These are phyloP conservation scores for Onychomys torridus DNA, from an alignment of 2,797 vertebrate species.

Conservation along the genomic window DNA sequence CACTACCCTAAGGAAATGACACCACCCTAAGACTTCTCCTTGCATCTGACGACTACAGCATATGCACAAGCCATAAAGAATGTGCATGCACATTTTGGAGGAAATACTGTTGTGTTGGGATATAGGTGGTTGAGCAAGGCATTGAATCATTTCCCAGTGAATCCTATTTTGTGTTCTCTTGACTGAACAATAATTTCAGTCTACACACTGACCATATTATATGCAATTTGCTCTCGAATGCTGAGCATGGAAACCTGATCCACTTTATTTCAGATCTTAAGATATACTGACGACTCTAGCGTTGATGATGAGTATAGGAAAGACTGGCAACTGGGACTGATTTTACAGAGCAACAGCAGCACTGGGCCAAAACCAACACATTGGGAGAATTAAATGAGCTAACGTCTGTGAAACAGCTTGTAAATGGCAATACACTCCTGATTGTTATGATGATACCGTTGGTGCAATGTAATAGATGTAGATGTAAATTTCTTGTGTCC, in stretches of 20 bases:
- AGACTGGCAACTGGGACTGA: background rate
- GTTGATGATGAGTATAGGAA: background rate
- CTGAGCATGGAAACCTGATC: background rate
- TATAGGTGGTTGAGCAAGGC: background rate
- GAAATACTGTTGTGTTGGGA: background rate
- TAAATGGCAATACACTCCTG: background rate
- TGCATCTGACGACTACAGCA: background rate
- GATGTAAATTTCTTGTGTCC: background rate
- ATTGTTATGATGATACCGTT: background rate
- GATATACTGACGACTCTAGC: background rate
- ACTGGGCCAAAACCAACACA: conserved; percentile 46
- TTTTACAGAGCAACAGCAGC: background rate
- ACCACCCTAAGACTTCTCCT: background rate
- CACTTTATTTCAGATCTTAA: background rate
- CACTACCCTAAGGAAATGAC: background rate
- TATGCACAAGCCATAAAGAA: background rate
- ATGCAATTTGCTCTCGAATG: background rate
- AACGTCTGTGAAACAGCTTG: conserved; percentile 67
- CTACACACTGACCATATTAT: background rate
- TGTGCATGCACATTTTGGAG: background rate
- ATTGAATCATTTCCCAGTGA: background rate
- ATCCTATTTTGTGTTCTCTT: background rate
- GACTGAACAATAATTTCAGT: background rate
- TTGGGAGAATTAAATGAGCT: conserved; percentile 67
- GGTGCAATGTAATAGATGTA: conserved; percentile 12